Evolutionary conservation across 2,888 invertebrate genomes (phyloP), one percentile per base, ranked within the genome.

Genomic region (Nemotelus pantherinus): DNA sequence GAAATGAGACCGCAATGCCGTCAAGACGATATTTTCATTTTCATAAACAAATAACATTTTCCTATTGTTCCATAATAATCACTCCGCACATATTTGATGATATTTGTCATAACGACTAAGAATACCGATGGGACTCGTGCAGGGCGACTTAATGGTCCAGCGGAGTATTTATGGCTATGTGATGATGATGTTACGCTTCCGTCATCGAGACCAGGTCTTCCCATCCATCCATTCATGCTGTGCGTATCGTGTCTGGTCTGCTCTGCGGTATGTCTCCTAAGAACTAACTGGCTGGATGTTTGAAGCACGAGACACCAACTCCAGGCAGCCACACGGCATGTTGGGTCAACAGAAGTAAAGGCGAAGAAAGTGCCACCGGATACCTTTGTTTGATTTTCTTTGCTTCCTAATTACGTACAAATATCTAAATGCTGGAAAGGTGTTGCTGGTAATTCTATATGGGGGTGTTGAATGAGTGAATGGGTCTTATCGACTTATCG

Each of bases 361-460:
- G 1, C 7, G 45, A 57, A 57, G 58, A 72, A 72, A 72, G 71
- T 72, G n/a, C 48, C 63, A 39, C 48, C 60, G 74, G 63, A 74
- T 48, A 60, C 48, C 9, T 60, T 63, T 74, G 60, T 74, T 74
- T 74, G 55, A 60, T 63, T 74, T 71, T 74, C 74, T 74, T 63
- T 39, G 60, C 48, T 60, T 60, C 74, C 60, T 74, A 60, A 74
- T 74, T 60, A 74, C 48, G 63, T 41, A 39, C 60, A 47, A 68
- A 10, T 2, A 48, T 3, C 63, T 44, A 48, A 60, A 63, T 63
- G 74, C 43, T 63, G 60, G n/a, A 60, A 57, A 55, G 55, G 25
- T 71, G 71, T 43, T 71, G 43, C 4, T 65, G 25, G 63, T 63
- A 63, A 63, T 63, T 43, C 41, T 10, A 63, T 25, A 63, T 7